These are phyloP conservation scores for Anoplolepis gracilipes DNA, from an alignment of 1,140 invertebrate species.

Conservation along the genomic window DNA sequence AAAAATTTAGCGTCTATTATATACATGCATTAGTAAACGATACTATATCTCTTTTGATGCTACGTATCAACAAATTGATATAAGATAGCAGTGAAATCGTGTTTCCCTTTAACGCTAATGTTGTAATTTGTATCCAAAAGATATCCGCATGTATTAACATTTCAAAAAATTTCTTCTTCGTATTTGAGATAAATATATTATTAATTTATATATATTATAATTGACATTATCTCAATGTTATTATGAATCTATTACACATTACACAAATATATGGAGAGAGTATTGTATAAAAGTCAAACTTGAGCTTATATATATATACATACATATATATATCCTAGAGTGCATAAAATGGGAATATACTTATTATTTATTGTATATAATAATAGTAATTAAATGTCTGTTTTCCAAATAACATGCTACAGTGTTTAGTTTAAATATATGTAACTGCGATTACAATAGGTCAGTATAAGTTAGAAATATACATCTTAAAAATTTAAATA, in stretches of 20 bases:
- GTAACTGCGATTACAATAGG: neutral
- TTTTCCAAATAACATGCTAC: slow-evolving; percentile 19
- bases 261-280: neutral
- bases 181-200: neutral
- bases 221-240: neutral
- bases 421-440: neutral
- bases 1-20: slow-evolving; percentile 21
- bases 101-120: slow-evolving; percentile 6
- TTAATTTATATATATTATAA: neutral
- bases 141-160: neutral
- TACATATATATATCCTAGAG: no score
- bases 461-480: neutral
- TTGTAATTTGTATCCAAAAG: neutral
- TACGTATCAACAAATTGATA: neutral
- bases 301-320: no score
- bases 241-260: slow-evolving; percentile 13
- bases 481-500: neutral
- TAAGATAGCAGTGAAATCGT: slow-evolving; percentile 9
- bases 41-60: neutral
- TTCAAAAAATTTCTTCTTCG: slow-evolving; percentile 7
- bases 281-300: neutral
- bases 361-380: neutral
- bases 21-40: neutral
- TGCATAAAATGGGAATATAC: slow-evolving; percentile 8
- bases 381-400: slow-evolving; percentile 38